Evolutionary conservation across 2,888 invertebrate species (phyloP).

Genomic region (Agrenia bidenticulata): DNA sequence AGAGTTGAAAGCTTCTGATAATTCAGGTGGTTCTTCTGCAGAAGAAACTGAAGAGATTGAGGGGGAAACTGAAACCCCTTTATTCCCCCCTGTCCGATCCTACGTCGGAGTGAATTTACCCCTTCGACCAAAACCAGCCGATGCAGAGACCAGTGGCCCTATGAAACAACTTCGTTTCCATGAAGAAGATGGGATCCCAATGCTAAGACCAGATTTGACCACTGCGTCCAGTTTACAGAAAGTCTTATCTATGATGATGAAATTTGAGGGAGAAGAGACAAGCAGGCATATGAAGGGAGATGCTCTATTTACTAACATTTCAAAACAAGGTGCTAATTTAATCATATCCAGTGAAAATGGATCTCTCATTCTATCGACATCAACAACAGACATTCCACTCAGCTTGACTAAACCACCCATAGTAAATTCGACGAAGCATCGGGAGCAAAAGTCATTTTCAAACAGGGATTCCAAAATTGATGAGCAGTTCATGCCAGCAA

Average conservation of each 20-base stretch:
- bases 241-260: constrained; percentile 52
- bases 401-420: background rate
- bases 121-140: constrained; percentile 65
- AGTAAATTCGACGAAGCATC: constrained; percentile 7
- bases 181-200: constrained; percentile 26
- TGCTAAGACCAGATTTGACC: constrained; percentile 40
- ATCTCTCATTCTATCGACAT: background rate
- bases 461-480: constrained; percentile 50
- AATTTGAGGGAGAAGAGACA: constrained; percentile 24
- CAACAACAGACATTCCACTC: background rate
- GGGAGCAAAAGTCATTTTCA: constrained; percentile 39
- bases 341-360: constrained; percentile 41
- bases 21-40: background rate
- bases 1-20: constrained; percentile 25
- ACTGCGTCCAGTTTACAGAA: constrained; percentile 48
- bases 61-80: constrained; percentile 25
- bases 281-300: constrained; percentile 19
- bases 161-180: constrained; percentile 37
- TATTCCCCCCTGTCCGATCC: constrained; percentile 68
- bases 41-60: constrained; percentile 7
- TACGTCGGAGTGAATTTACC: constrained; percentile 75
- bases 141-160: constrained; percentile 25
- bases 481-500: constrained; percentile 36
- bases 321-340: constrained; percentile 47
- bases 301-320: constrained; percentile 29